phyloP scores from a whole-genome alignment of 2,113 vertebrate genomes.

The Sylvietta virens region DNA sequence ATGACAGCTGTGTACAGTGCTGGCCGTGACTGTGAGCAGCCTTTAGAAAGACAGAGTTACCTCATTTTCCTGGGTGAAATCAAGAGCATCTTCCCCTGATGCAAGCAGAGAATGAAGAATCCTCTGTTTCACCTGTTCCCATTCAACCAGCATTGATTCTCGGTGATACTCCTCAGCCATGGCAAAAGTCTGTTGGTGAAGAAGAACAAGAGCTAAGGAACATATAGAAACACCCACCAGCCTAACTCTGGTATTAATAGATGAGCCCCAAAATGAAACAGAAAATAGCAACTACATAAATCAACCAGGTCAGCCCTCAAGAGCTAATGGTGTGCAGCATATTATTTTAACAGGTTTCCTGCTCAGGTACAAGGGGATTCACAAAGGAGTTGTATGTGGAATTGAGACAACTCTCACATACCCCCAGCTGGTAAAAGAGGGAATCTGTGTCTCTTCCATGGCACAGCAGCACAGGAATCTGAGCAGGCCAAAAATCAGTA shows the following conservation, averaged over 20 bases:
- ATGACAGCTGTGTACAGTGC: not conserved
- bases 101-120: constrained; percentile 94
- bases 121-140: constrained; percentile 98
- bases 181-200: constrained; percentile 84
- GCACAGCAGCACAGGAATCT: not conserved
- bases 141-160: constrained; percentile 97
- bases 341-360: not conserved
- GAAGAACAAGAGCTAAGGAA: not conserved
- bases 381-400: not conserved
- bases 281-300: not conserved
- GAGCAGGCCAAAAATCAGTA: not conserved
- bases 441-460: not conserved
- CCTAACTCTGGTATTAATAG: not conserved
- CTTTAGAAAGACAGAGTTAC: constrained; percentile 60
- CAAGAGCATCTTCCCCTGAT: constrained; percentile 93
- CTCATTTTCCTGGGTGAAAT: constrained; percentile 97
- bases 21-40: fast-evolving
- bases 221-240: not conserved
- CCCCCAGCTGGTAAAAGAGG: not conserved
- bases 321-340: not conserved
- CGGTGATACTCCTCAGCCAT: constrained; percentile 96
- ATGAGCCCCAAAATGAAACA: not conserved
- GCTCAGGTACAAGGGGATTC: not conserved
- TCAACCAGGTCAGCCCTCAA: not conserved
- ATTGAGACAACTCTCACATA: not conserved